phyloP scores from a whole-genome alignment of 2,797 vertebrate species.

The Eleutherodactylus coqui region DNA sequence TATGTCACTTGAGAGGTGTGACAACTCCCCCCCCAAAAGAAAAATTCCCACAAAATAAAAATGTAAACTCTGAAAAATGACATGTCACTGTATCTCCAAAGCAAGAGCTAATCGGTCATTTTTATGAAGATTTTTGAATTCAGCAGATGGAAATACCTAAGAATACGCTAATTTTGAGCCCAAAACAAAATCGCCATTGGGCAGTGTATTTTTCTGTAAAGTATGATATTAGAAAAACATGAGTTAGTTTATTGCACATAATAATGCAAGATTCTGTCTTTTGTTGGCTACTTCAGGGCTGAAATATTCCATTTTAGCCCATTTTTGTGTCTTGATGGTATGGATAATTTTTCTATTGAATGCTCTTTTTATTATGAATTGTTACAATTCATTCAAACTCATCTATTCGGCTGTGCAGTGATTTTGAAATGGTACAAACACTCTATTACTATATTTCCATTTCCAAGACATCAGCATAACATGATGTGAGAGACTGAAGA shows the following conservation, averaged over 20 bases:
- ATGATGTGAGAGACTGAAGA: slow-evolving; percentile 53
- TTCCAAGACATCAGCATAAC: slow-evolving; percentile 44
- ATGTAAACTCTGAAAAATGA: too few relatives aligned
- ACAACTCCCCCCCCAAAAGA: too few relatives aligned
- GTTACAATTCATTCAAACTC: slow-evolving; percentile 14
- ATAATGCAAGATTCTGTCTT: neutral
- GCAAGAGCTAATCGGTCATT: too few relatives aligned
- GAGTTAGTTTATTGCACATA: neutral
- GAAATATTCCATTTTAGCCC: neutral
- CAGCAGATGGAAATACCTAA: too few relatives aligned
- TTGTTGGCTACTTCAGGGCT: neutral
- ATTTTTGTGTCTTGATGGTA: slow-evolving; percentile 5
- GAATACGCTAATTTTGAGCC: too few relatives aligned
- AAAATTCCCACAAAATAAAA: too few relatives aligned
- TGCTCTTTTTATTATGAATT: slow-evolving; percentile 36
- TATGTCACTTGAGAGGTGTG: too few relatives aligned
- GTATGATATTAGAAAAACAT: neutral
- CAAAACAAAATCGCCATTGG: too few relatives aligned
- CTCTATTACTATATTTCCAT: slow-evolving; percentile 49
- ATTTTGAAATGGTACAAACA: slow-evolving; percentile 33
- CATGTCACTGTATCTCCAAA: too few relatives aligned
- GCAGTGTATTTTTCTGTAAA: neutral
- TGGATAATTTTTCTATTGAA: slow-evolving; percentile 12
- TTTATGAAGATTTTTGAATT: too few relatives aligned
- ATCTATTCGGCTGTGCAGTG: slow-evolving; percentile 7